A percentile compares a stretch with the other conserved stretches of the same genome.
These are phyloP conservation scores for Theonella swinhoei DNA, from an alignment of 37 sponge, comb jelly and placozoan species.

Conservation along the genomic window DNA sequence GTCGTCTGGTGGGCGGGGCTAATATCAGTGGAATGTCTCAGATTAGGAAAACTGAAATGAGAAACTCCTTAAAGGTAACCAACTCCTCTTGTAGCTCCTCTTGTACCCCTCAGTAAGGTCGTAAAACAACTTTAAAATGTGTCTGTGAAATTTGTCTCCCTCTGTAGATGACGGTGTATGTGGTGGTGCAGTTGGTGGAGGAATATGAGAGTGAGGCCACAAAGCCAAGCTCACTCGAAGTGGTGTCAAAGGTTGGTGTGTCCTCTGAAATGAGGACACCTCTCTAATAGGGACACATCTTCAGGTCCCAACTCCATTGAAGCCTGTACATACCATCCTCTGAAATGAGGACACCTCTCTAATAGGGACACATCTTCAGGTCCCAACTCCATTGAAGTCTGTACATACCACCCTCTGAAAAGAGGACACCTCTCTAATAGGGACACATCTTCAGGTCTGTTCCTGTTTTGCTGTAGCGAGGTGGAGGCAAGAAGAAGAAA, in stretches of 20 bases:
- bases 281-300: no score
- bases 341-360: no score
- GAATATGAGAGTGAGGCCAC: constrained; percentile 56
- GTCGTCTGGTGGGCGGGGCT: not conserved
- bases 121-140: not conserved
- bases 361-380: no score
- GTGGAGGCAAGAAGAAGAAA: constrained; percentile 62
- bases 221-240: constrained; percentile 2
- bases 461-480: no score
- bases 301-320: no score
- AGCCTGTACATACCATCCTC: no score
- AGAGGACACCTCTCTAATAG: no score
- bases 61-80: constrained; percentile 13
- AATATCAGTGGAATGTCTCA: not conserved
- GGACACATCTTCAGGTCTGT: no score
- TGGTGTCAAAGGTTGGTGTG: constrained; percentile 38
- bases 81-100: not conserved
- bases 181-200: constrained; percentile 64
- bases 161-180: constrained; percentile 76
- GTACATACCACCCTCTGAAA: no score
- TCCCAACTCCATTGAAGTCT: no score
- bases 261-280: no score
- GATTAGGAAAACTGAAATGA: not conserved
- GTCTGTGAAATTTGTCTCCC: not conserved
- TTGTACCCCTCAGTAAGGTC: no score